Evolutionary conservation across 1,140 invertebrate genomes (phyloP), one percentile per base, ranked within the genome.

Genomic region (Drosophila parabipectinata): DNA sequence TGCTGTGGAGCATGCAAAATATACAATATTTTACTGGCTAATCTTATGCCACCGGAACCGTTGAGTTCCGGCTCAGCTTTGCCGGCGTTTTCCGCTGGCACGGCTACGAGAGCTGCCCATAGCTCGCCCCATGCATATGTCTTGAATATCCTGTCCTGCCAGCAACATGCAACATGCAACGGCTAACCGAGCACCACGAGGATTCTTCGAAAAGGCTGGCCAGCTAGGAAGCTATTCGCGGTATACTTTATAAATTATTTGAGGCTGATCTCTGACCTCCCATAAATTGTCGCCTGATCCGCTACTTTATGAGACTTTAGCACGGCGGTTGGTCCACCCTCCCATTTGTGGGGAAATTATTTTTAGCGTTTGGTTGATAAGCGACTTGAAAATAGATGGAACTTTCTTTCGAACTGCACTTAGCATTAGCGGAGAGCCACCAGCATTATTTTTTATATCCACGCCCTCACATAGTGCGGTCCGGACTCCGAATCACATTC

Each of bases 21-120:
- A 76, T 68, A 74, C 60, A 74, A 74, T 74, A 81, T 88, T 87
- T 88, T 76, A 62, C 71, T 51, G 67, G 72, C 74, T 87, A 88
- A 87, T 87, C 82, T 87, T 68, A 79, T 78, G 74, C 64, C 64
- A 60, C 82, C 72, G 81, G 78, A 82, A 67, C 64, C 48, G 67
- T 41, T 5, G 41, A 66, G 59, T 87, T 87, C 82, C 82, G 83
- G 83, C 75, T 78, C 75, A 85, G 71, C 51, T 82, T 87, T 67
- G 78, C 74, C 64, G 74, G 77, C 71, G 77, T 81, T 88, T 82
- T 82, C 83, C 82, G 72, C 63, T 69, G 26, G 21, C 66, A 39
- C 37, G 64, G 63, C 64, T 44, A 54, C 54, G 67, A 8, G 7
- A 28, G 10, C 47, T 12, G 5, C 24, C 47, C 10, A 12, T 2